phyloP scores from a whole-genome alignment of 2,797 vertebrate species.

The Gymnothorax javanicus region DNA sequence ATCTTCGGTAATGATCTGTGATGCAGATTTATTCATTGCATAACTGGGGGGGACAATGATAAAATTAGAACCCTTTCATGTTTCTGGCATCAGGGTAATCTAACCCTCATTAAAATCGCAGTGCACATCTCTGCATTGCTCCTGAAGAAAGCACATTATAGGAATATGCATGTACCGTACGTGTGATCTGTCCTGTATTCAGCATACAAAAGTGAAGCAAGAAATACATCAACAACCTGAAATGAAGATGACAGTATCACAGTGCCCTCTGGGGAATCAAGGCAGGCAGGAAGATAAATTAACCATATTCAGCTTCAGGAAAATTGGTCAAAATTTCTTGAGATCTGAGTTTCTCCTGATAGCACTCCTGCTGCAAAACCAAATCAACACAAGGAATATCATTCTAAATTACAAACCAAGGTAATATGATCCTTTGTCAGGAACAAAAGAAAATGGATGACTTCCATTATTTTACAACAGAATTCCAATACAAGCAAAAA shows the following conservation, averaged over 20 bases:
- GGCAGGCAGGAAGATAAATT: not conserved
- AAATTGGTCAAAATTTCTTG: not conserved
- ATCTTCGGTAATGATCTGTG: not conserved
- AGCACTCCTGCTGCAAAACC: not conserved
- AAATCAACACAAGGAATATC: not conserved
- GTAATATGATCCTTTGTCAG: not conserved
- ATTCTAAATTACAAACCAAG: not conserved
- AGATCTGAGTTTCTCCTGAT: not conserved
- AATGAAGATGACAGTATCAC: not conserved
- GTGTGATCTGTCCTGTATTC: not conserved
- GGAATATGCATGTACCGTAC: not conserved
- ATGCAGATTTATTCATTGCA: not conserved
- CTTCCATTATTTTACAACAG: no score
- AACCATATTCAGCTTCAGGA: not conserved
- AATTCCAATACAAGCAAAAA: no score
- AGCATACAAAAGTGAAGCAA: not conserved
- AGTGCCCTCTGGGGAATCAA: not conserved
- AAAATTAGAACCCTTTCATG: not conserved
- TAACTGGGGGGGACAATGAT: not conserved
- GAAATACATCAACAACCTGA: not conserved
- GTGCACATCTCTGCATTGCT: not conserved
- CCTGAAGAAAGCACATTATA: not conserved
- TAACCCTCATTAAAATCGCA: constrained; percentile 9
- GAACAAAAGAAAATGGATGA: no score
- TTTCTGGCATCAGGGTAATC: not conserved